Conservation (phyloP, 1,140 invertebrate species). For the Heliconius himera region DNA sequence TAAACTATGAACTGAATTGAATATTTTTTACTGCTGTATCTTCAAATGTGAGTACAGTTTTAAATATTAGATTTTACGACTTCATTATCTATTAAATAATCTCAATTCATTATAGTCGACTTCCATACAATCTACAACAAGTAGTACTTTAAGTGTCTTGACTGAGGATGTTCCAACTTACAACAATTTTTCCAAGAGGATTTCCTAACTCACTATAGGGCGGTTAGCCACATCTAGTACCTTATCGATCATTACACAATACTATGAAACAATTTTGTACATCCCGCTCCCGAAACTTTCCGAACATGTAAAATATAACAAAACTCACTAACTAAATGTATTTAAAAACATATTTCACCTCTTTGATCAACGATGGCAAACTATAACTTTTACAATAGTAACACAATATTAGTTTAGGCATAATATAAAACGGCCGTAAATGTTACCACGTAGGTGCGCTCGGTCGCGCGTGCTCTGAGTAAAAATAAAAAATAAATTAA, state of each 20-base stretch:
- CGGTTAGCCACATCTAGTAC: constrained; percentile 64
- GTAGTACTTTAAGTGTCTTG: constrained; percentile 79
- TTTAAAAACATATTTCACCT: constrained; percentile 73
- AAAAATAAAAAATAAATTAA: constrained; percentile 71
- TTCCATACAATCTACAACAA: constrained; percentile 66
- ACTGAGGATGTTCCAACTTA: constrained; percentile 71
- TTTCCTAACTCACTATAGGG: constrained; percentile 60
- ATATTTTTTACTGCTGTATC: too few species aligned
- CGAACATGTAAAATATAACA: constrained; percentile 76
- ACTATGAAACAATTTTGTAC: constrained; percentile 80
- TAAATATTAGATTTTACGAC: constrained; percentile 32
- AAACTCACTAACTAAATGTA: constrained; percentile 79
- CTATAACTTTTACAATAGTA: constrained; percentile 77
- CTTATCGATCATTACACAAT: constrained; percentile 76
- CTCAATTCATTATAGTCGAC: constrained; percentile 49
- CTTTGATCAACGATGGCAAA: constrained; percentile 80
- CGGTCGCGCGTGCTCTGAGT: constrained; percentile 45
- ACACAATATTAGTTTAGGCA: constrained; percentile 76
- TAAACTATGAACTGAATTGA: too few species aligned
- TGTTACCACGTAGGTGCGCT: constrained; percentile 49
- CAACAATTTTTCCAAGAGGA: constrained; percentile 72
- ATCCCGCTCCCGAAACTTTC: constrained; percentile 55
- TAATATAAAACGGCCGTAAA: constrained; percentile 52
- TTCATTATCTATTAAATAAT: constrained; percentile 47
- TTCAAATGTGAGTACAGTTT: neutral